Evolutionary conservation across 1,140 invertebrate genomes (phyloP), one percentile per base, ranked within the genome.

Genomic region (Cydia fagiglandana): DNA sequence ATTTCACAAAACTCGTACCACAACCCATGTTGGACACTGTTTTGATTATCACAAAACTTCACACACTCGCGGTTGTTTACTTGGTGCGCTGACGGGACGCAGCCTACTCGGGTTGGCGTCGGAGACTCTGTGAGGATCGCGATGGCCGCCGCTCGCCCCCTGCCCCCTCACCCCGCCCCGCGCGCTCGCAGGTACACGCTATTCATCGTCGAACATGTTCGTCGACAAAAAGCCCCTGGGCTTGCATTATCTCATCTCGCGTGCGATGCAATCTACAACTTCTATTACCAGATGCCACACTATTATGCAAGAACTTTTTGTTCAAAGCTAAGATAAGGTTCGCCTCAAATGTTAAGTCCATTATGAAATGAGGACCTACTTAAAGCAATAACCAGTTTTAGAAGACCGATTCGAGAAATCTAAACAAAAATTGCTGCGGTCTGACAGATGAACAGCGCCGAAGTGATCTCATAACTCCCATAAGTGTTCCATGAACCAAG

Each of bases 1-100:
- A 97, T 94, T 97, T 97, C 81, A 97, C 94, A 93, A 96, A 96
- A 91, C 95, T 94, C 94, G 96, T 95, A 84, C 95, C 96, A 84
- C 95, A 96, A 85, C 96, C 96, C 92, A 93, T 93, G 82, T 88
- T 91, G 88, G 80, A 68, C 88, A 90, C 89, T 84, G 75, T 81
- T 75, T 76, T 82, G 78, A 85, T 84, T 85, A 83, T 84, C 88
- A 91, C 84, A 86, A 81, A 87, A 84, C 81, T 83, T 77, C 86
- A 90, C 86, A 85, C 91, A 91, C 88, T 80, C 90, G 88, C 89
- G 86, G 83, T 85, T 83, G 81, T 85, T 86, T 86, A 81, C 76
- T 73, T 80, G 73, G 79, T 74, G 66, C 80, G 70, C 76, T 75
- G 76, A 74, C 75, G 77, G 78, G 30, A 76, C 75, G 79, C 74